Conservation (phyloP, 2,113 vertebrate species). For the Dasyprocta punctata region DNA sequence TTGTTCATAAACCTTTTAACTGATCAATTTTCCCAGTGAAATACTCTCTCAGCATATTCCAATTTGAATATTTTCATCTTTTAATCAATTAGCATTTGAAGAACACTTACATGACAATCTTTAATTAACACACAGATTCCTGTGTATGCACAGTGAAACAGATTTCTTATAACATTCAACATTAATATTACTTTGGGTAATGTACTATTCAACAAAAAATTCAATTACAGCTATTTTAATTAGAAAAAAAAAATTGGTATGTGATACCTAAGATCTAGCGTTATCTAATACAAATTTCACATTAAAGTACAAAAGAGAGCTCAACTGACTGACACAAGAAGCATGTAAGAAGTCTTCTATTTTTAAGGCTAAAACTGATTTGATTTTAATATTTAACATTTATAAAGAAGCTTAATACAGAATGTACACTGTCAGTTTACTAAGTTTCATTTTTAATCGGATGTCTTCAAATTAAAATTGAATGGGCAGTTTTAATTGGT, state of each 20-base stretch:
- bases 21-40: constrained; percentile 21
- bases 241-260: constrained; percentile 19
- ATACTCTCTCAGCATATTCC: constrained; percentile 38
- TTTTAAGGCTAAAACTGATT: constrained; percentile 28
- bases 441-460: not conserved
- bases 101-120: constrained; percentile 34
- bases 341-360: not conserved
- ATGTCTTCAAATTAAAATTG: not conserved
- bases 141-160: not conserved
- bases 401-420: not conserved
- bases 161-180: constrained; percentile 51
- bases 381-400: constrained; percentile 35
- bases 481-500: not conserved
- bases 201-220: constrained; percentile 61
- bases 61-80: constrained; percentile 61
- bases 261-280: constrained; percentile 38
- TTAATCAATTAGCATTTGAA: constrained; percentile 65
- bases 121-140: constrained; percentile 62
- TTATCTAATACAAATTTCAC: constrained; percentile 47
- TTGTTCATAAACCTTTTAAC: constrained; percentile 29
- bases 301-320: constrained; percentile 28
- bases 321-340: constrained; percentile 21
- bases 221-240: constrained; percentile 52
- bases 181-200: constrained; percentile 38
- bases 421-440: not conserved